Conservation (phyloP, 2,888 invertebrate genomes). For the Bombylius discolor region DNA sequence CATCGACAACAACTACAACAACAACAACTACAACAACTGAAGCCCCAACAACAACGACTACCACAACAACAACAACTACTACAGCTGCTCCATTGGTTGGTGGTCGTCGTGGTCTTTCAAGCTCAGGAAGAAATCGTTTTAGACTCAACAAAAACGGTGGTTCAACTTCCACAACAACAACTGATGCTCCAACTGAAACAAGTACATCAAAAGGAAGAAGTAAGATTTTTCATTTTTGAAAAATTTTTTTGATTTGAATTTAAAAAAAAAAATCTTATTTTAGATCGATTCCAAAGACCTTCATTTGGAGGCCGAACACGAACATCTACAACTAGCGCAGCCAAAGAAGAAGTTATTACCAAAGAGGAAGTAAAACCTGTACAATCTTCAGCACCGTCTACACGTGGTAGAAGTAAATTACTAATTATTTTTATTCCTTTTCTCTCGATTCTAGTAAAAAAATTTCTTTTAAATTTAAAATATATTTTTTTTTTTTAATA, state of each 20-base stretch:
- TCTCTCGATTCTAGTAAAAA: background rate
- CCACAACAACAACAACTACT: constrained; percentile 43
- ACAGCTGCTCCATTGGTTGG: constrained; percentile 35
- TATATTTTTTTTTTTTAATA: background rate
- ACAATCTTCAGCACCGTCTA: constrained; percentile 10
- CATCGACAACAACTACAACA: constrained; percentile 40
- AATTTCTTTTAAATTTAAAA: background rate
- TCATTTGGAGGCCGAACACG: constrained; percentile 31
- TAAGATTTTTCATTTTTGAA: constrained; percentile 15
- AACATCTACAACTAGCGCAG: constrained; percentile 22
- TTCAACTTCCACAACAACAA: constrained; percentile 38
- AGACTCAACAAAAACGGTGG: constrained; percentile 20
- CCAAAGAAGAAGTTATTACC: constrained; percentile 24
- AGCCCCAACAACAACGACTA: constrained; percentile 39
- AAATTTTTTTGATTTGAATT: background rate
- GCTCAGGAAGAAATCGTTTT: constrained; percentile 32
- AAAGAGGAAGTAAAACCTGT: constrained; percentile 30
- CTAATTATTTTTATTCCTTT: background rate
- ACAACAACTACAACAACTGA: constrained; percentile 43
- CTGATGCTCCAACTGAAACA: constrained; percentile 36
- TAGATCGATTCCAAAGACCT: constrained; percentile 34
- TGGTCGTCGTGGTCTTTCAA: constrained; percentile 22
- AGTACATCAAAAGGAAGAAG: constrained; percentile 32
- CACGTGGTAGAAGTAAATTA: constrained; percentile 26
- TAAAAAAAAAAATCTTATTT: background rate